Conservation (phyloP, 2,113 vertebrate species). For the Cricetomys ansorgei region DNA sequence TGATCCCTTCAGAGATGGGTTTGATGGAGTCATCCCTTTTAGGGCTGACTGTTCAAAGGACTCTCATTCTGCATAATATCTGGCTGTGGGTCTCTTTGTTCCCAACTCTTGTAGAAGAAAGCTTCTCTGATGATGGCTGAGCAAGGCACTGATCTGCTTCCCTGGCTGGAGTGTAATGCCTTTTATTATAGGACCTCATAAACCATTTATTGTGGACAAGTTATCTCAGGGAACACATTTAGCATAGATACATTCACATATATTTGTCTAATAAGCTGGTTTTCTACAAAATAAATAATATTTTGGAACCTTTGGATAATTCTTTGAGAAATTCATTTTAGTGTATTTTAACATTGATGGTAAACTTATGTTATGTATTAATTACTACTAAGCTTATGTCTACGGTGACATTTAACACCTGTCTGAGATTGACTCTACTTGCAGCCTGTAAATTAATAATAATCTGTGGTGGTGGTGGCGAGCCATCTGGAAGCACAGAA, state of each 20-base stretch:
- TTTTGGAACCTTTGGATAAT: not conserved
- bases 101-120: not conserved
- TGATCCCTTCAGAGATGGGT: too few species aligned
- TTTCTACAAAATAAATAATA: not conserved
- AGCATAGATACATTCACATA: not conserved
- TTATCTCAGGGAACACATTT: slow-evolving; percentile 6
- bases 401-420: not conserved
- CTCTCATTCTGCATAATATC: not conserved
- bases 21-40: not conserved
- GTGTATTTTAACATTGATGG: not conserved
- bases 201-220: not conserved
- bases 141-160: not conserved
- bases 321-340: slow-evolving; percentile 4
- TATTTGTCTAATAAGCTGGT: not conserved
- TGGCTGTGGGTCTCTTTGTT: not conserved
- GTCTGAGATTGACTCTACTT: slow-evolving; percentile 41
- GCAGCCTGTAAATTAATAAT: not conserved
- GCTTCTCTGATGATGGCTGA: not conserved
- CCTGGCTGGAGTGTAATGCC: not conserved
- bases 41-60: not conserved
- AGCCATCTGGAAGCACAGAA: too few species aligned
- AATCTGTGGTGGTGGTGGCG: too few species aligned
- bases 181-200: slow-evolving; percentile 27
- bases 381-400: not conserved
- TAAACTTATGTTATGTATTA: not conserved